Base-by-base conservation (phyloP, 2,888 invertebrate species). In the Timema podura region DNA sequence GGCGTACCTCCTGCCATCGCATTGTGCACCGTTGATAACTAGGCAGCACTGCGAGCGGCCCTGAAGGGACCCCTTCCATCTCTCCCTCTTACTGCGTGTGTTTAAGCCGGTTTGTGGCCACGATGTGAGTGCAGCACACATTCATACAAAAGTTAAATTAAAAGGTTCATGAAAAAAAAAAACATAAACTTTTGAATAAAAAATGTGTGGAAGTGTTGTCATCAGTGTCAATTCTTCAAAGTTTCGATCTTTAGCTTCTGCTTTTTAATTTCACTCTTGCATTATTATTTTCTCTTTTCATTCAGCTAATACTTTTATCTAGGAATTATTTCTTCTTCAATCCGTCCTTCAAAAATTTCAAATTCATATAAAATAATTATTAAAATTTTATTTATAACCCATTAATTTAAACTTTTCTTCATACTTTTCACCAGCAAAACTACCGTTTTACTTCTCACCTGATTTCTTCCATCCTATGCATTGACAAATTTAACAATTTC, bases 191-290 rank as follows among this genome's bases (percentile, higher is more conserved):
- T 61, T 59, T 57, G 57, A 30, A 65, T 46, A 45, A 15, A 61
- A 57, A 69, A 65, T 65, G 65, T 57, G 65, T 66, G 69, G 57
- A 69, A 69, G 69, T 69, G 69, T 69, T 57, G 30, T 30, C 30
- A 46, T 69, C 69, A 69, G 57, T 69, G 69, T 66, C 69, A 69
- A 65, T 69, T 68, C 64, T 68, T 51, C 48, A 59, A 48, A 64
- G 48, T 51, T 68, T 48, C 46, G 48, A 47, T 49, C 10, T 57
- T 57, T 65, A 65, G 44, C 45, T 47, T 54, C 59, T 65, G 69
- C 48, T 51, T 59, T 54, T 54, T 68, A 11, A 13, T 16, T 30
- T 68, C 61, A 61, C 46, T 15, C 3, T 65, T 15, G 15, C 48
- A 47, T 65, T 8, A 48, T 13, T 51, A 15, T 45, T 64, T 64